Base-by-base conservation (phyloP, 1,140 invertebrate genomes). In the Agrilus planipennis region DNA sequence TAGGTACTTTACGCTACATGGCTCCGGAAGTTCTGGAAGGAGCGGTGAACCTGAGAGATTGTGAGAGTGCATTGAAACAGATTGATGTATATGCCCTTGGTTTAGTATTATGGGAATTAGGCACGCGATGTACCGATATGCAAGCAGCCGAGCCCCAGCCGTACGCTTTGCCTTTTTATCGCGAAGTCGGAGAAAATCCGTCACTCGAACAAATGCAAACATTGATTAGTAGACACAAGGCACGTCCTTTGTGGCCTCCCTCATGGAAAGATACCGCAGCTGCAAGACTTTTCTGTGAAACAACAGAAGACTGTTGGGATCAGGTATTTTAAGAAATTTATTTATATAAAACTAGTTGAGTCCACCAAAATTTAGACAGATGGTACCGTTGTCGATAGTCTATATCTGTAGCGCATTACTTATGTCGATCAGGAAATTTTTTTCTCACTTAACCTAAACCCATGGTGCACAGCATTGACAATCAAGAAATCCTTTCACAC, bases 271-370 rank as follows among this genome's bases (percentile, higher is more conserved):
- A 73, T 41, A 67, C 74, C 9, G 75, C 77, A 1, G 76, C 83
- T 14, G 69, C 81, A 3, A 74, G 80, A 44, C 68, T 85, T 14
- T 72, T 91, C 22, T 75, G 75, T 41, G 88, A 91, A 67, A 93
- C 89, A 0, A 86, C 91, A 47, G 87, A 91, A 61, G 89, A 93
- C 57, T 93, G 88, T 65, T 93, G 89, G 88, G 90, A 94, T 62
- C 61, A 62, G 46, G 57, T 57, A 42, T 44, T n/a, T n/a, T n/a
- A n/a, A n/a, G n/a, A n/a, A n/a, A n/a, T n/a, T n/a, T n/a, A n/a
- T n/a, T n/a, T n/a, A n/a, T n/a, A 12, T 25, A n/a, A 25, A 7
- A n/a, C n/a, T n/a, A n/a, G n/a, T n/a, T n/a, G n/a, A n/a, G n/a
- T n/a, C n/a, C n/a, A n/a, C n/a, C n/a, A n/a, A n/a, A n/a, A n/a